A percentile compares a stretch with the other conserved stretches of the same genome.
Evolutionary conservation across 2,888 invertebrate genomes (phyloP).

Genomic region (Phoenoteleia sp.): DNA sequence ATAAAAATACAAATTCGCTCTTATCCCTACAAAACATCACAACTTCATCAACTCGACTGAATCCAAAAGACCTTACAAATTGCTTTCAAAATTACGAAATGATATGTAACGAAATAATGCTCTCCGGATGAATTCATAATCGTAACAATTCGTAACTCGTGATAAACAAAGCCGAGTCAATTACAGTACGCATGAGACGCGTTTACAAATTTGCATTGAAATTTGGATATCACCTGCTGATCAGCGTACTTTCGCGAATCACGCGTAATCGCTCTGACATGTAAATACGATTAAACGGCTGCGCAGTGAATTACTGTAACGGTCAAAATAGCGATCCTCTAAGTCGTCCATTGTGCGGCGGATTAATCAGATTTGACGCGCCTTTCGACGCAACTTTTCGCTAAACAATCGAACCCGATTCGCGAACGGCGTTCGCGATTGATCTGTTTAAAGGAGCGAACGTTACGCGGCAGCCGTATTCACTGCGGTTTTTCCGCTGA

Average conservation of each 20-base stretch:
- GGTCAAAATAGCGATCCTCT: not conserved
- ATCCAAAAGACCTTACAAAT: too few species aligned
- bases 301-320: conserved; percentile 15
- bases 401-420: conserved; percentile 1
- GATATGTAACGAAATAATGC: too few species aligned
- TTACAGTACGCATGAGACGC: conserved; percentile 19
- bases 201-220: conserved; percentile 39
- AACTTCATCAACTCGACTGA: too few species aligned
- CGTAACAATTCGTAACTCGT: not conserved
- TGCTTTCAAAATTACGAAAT: too few species aligned
- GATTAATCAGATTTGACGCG: conserved; percentile 37
- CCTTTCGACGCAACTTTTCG: conserved; percentile 12
- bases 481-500: not conserved
- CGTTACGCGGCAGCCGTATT: not conserved
- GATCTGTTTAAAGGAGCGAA: conserved; percentile 6
- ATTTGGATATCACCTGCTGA: conserved; percentile 13
- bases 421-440: conserved; percentile 2
- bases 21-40: too few species aligned
- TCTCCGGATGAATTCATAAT: not conserved
- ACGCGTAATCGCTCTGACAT: conserved; percentile 34
- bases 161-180: conserved; percentile 16
- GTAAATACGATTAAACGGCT: conserved; percentile 27
- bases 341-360: not conserved
- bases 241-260: conserved; percentile 23
- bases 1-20: too few species aligned